phyloP scores from a whole-genome alignment of 2,888 invertebrate genomes.

The Agrochola circellaris region DNA sequence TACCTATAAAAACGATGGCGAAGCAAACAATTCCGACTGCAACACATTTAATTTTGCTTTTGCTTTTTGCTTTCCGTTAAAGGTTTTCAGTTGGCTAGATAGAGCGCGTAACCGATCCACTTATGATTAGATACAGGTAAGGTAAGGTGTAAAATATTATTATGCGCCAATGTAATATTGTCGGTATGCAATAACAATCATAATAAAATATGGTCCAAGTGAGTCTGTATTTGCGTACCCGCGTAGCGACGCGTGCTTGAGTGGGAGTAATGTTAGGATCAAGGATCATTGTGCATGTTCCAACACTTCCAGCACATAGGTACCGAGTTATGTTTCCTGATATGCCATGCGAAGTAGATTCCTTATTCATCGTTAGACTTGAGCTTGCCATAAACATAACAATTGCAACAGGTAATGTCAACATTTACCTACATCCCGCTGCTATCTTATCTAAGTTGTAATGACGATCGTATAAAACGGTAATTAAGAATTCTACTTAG shows the following conservation, averaged over 20 bases:
- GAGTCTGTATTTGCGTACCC: conserved; percentile 6
- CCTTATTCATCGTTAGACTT: conserved; percentile 4
- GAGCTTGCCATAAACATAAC: conserved; percentile 27
- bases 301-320: conserved; percentile 5
- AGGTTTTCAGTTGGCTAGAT: conserved; percentile 14
- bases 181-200: background rate
- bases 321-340: conserved; percentile 2
- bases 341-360: conserved; percentile 7
- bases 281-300: conserved; percentile 42
- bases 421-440: conserved; percentile 36
- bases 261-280: conserved; percentile 70
- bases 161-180: background rate
- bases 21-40: conserved; percentile 43
- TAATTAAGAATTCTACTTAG: conserved; percentile 58
- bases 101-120: conserved; percentile 14
- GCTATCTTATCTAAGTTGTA: conserved; percentile 49
- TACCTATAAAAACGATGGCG: conserved; percentile 65
- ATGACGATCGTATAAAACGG: conserved; percentile 48
- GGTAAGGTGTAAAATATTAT: conserved; percentile 12
- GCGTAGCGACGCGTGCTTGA: conserved; percentile 76
- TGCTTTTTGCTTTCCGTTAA: conserved; percentile 39
- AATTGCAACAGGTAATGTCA: conserved; percentile 17
- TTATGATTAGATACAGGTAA: conserved; percentile 24
- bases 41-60: conserved; percentile 46
- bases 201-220: background rate